Percentiles rank a stretch among this genome's conserved stretches.
Conservation (phyloP, 1,140 invertebrate genomes). For the Cotesia glomerata region DNA sequence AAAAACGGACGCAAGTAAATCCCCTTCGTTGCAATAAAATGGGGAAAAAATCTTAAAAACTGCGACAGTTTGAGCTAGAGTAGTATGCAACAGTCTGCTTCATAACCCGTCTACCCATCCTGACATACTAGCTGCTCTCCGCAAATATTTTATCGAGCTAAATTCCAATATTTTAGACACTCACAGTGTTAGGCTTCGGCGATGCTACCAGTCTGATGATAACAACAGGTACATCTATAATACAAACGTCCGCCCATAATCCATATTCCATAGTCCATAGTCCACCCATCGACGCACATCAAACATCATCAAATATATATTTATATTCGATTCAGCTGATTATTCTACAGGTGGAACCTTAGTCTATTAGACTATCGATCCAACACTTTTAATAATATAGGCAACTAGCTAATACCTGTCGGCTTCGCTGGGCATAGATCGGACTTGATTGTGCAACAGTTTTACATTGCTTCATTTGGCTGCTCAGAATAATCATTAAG, state of each 20-base stretch:
- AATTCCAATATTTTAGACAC: slow-evolving; percentile 23
- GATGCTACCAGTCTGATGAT: not conserved
- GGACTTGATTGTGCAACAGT: too few species aligned
- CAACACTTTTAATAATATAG: too few species aligned
- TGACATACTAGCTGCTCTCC: slow-evolving; percentile 3
- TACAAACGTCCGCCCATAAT: too few species aligned
- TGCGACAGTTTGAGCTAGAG: not conserved
- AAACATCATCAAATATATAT: not conserved
- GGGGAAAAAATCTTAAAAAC: not conserved
- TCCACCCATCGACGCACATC: too few species aligned
- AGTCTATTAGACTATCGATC: not conserved
- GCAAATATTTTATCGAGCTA: slow-evolving; percentile 25
- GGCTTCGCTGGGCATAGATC: too few species aligned
- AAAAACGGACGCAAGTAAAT: too few species aligned
- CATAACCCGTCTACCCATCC: slow-evolving; percentile 10
- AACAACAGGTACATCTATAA: slow-evolving; percentile 12
- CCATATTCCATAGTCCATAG: too few species aligned
- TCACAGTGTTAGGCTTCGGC: not conserved
- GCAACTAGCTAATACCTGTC: too few species aligned
- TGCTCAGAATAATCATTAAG: too few species aligned
- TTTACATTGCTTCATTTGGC: too few species aligned
- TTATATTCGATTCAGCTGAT: not conserved
- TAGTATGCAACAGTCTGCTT: slow-evolving; percentile 21
- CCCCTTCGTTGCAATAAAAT: not conserved
- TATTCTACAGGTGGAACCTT: slow-evolving; percentile 23